Percentiles rank a stretch among this genome's conserved stretches.
Evolutionary conservation across 2,797 vertebrate species (phyloP).

Genomic region (Bucorvus abyssinicus): DNA sequence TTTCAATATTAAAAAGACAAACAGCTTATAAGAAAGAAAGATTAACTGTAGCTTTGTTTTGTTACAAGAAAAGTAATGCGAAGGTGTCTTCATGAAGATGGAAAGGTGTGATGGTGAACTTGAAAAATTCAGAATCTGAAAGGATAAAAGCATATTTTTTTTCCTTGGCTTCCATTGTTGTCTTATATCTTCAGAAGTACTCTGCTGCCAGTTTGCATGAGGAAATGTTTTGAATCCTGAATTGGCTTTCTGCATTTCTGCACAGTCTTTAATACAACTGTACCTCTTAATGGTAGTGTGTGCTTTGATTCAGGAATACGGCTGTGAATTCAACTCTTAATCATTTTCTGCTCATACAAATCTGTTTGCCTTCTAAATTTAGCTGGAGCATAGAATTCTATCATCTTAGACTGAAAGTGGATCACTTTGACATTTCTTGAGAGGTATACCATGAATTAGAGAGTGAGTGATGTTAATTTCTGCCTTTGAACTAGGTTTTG

Average conservation of each 20-base stretch:
- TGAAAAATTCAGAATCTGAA: background rate
- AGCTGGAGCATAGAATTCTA: background rate
- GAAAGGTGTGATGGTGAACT: background rate
- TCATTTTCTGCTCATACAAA: background rate
- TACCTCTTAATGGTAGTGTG: background rate
- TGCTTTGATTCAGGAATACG: background rate
- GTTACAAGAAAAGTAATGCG: background rate
- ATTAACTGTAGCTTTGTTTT: background rate
- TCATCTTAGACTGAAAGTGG: background rate
- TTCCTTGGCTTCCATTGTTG: rapidly evolving
- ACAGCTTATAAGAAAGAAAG: background rate
- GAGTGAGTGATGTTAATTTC: background rate
- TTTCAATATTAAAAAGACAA: background rate
- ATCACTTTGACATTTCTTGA: background rate
- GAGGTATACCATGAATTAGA: background rate
- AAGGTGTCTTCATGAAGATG: background rate
- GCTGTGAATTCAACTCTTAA: background rate
- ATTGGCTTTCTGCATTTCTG: background rate
- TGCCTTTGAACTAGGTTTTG: slow-evolving; percentile 2
- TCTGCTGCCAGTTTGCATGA: background rate
- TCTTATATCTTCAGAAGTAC: background rate
- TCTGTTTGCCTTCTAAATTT: background rate
- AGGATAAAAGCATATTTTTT: background rate
- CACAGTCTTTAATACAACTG: background rate
- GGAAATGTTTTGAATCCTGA: background rate